Evolutionary conservation across 1,140 invertebrate species (phyloP).

Genomic region (Bombus breviceps): DNA sequence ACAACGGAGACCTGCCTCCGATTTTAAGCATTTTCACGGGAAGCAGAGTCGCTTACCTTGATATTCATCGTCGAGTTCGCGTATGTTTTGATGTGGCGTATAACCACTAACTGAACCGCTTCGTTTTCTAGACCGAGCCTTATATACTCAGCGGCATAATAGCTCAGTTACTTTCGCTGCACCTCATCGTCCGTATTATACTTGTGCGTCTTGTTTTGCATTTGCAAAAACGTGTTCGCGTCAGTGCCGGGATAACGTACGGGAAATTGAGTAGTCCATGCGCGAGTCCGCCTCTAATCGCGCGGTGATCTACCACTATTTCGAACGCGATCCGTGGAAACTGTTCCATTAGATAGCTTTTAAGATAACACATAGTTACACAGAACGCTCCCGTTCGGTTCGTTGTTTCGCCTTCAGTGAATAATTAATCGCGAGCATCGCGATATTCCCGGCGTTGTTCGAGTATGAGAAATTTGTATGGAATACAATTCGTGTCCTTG

Average conservation of each 20-base stretch:
- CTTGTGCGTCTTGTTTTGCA: constrained; percentile 56
- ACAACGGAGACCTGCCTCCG: no score
- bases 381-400: no score
- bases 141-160: constrained; percentile 81
- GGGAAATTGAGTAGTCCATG: constrained; percentile 28
- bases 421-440: neutral
- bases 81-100: constrained; percentile 78
- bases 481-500: neutral
- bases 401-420: neutral
- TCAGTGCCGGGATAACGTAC: constrained; percentile 48
- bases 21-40: neutral
- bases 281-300: constrained; percentile 29
- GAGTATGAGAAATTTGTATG: neutral
- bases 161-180: constrained; percentile 80
- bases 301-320: neutral
- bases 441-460: neutral
- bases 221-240: constrained; percentile 56
- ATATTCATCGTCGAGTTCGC: constrained; percentile 78
- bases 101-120: constrained; percentile 81
- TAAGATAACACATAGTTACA: neutral
- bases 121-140: constrained; percentile 78
- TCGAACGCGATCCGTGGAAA: constrained; percentile 20
- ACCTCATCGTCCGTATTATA: constrained; percentile 75
- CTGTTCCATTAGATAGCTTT: constrained; percentile 17
- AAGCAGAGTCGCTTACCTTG: constrained; percentile 71